phyloP scores from a whole-genome alignment of 2,113 vertebrate species.

The Pteruthius melanotis region DNA sequence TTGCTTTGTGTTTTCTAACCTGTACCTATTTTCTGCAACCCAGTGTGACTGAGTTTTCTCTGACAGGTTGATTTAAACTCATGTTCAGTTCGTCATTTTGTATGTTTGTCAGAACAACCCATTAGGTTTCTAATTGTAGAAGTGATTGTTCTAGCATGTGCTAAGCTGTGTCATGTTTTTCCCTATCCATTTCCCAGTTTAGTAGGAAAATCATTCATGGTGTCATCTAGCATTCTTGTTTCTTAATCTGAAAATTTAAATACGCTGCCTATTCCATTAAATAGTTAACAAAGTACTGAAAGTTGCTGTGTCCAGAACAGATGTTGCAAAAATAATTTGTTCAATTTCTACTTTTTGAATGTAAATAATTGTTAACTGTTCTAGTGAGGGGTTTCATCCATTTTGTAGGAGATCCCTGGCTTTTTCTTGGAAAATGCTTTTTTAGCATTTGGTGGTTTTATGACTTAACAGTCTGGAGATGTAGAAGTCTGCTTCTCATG shows the following conservation, averaged over 20 bases:
- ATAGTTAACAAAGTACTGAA: neutral
- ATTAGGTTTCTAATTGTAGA: neutral
- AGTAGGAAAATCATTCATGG: neutral
- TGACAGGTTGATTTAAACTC: neutral
- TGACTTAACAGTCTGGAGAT: neutral
- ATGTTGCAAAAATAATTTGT: neutral
- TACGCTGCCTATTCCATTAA: neutral
- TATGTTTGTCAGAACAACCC: neutral
- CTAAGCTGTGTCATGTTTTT: neutral
- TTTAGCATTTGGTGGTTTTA: neutral
- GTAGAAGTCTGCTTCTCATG: neutral
- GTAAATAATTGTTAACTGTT: neutral
- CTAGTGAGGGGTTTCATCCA: neutral
- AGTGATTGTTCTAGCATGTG: neutral
- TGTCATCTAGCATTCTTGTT: neutral
- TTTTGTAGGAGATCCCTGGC: neutral
- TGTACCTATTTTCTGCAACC: neutral
- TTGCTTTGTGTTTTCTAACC: neutral
- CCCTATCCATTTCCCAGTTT: neutral
- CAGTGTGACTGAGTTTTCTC: neutral
- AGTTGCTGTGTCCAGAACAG: neutral
- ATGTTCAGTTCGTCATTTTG: neutral
- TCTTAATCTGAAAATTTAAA: neutral
- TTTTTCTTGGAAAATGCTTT: neutral
- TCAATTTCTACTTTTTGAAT: neutral